phyloP scores from a whole-genome alignment of 2,113 vertebrate species.

The Mirza zaza region DNA sequence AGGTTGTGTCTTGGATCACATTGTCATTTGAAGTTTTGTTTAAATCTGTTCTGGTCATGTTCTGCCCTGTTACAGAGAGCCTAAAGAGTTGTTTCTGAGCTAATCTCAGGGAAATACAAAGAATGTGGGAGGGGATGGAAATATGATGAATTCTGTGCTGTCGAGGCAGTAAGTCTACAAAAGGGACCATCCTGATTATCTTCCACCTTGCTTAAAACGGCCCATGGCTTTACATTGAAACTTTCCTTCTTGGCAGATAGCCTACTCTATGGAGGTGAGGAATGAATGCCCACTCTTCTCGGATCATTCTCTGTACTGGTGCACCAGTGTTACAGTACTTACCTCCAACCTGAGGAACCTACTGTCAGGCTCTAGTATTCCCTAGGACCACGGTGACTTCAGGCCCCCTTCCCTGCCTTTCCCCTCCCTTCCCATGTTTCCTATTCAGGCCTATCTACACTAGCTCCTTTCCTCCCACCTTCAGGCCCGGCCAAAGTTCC shows the following conservation, averaged over 20 bases:
- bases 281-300: not conserved
- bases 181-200: not conserved
- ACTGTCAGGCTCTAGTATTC: not conserved
- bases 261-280: not conserved
- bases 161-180: not conserved
- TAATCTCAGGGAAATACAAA: slow-evolving; percentile 36
- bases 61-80: not conserved
- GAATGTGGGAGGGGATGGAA: not conserved
- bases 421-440: not conserved
- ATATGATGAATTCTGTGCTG: not conserved
- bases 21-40: not conserved
- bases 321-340: not conserved
- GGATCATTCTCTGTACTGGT: not conserved
- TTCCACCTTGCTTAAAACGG: not conserved
- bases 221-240: not conserved
- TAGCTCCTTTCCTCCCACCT: not conserved
- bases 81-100: not conserved
- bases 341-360: not conserved
- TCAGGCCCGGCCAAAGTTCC: no score
- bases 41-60: not conserved
- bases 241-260: not conserved
- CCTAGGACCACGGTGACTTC: not conserved
- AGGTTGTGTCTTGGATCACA: not conserved
- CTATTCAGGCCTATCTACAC: not conserved
- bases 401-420: not conserved